These are phyloP conservation scores for Zosterops hypoxanthus DNA, from an alignment of 2,113 vertebrate species.

Conservation along the genomic window DNA sequence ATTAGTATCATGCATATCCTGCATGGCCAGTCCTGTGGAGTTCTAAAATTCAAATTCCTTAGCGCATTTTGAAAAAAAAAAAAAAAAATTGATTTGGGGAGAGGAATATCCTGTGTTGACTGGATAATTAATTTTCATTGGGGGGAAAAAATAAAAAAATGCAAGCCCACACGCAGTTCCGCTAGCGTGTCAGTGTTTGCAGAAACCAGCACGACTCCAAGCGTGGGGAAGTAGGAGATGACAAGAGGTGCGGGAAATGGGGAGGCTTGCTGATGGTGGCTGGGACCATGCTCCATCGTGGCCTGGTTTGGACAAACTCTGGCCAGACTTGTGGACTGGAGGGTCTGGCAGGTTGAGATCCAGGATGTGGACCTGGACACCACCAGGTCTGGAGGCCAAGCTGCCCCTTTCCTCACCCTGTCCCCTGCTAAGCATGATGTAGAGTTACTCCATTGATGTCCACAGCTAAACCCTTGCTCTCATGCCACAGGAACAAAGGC, in stretches of 20 bases:
- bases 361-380: too few species aligned
- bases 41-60: not conserved
- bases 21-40: too few species aligned
- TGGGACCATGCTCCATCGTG: accelerated
- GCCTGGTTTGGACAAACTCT: not conserved
- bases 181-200: not conserved
- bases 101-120: not conserved
- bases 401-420: not conserved
- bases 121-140: not conserved
- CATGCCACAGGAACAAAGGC: not conserved
- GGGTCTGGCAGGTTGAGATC: not conserved
- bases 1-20: not conserved
- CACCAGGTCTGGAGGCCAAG: not conserved
- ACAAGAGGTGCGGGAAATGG: accelerated
- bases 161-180: accelerated
- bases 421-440: not conserved
- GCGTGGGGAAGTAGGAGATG: accelerated
- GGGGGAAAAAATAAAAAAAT: not conserved
- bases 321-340: not conserved
- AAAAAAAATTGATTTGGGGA: not conserved
- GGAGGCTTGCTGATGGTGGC: not conserved
- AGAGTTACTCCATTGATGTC: not conserved
- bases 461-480: not conserved
- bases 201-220: not conserved
- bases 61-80: not conserved